Percentiles rank a stretch among this genome's conserved stretches.
phyloP scores from a whole-genome alignment of 2,888 invertebrate genomes.

The Plagodis dolabraria region DNA sequence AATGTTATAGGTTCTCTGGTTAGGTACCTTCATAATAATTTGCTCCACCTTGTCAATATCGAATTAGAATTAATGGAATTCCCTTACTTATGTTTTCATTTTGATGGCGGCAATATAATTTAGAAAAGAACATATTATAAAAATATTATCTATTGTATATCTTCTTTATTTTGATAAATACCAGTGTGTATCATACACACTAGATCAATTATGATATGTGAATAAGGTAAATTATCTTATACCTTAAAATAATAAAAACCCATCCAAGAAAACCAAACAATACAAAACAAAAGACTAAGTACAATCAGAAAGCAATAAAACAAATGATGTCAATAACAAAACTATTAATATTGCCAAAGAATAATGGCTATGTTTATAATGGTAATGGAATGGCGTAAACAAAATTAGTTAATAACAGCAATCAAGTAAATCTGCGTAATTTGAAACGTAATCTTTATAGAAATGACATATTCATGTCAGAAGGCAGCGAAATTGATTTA shows the following conservation, averaged over 20 bases:
- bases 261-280: neutral
- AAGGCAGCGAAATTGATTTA: slow-evolving; percentile 28
- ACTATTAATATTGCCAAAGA: slow-evolving; percentile 19
- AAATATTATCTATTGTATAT: too few species aligned
- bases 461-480: slow-evolving; percentile 14
- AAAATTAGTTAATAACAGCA: slow-evolving; percentile 24
- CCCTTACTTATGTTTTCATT: too few species aligned
- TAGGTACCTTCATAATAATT: too few species aligned
- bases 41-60: too few species aligned
- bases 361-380: slow-evolving; percentile 20
- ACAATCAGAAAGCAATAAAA: slow-evolving; percentile 15
- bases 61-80: too few species aligned
- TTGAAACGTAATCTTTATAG: slow-evolving; percentile 5
- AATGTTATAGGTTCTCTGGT: too few species aligned
- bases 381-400: slow-evolving; percentile 13
- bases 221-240: too few species aligned
- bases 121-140: too few species aligned
- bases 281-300: neutral
- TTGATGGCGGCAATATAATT: too few species aligned
- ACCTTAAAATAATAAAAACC: neutral
- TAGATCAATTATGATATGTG: too few species aligned
- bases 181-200: too few species aligned
- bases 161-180: too few species aligned
- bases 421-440: slow-evolving; percentile 7
- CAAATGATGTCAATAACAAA: slow-evolving; percentile 24